phyloP scores from a whole-genome alignment of 2,113 vertebrate genomes.

The Catagonus wagneri region DNA sequence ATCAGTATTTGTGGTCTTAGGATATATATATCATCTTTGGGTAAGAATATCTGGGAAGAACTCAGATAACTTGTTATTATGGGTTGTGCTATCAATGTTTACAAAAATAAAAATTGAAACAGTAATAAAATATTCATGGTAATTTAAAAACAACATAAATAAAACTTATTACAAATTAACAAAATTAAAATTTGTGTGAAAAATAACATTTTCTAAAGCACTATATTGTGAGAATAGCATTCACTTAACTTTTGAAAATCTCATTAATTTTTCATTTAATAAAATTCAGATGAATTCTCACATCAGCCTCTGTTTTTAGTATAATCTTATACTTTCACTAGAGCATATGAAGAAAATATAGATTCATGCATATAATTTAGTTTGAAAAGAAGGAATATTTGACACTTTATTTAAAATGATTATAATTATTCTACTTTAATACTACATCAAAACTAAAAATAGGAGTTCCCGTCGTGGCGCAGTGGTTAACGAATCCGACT shows the following conservation, averaged over 20 bases:
- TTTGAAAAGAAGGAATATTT: neutral
- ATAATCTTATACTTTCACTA: neutral
- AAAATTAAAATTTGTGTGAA: neutral
- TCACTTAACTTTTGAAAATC: neutral
- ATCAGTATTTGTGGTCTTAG: neutral
- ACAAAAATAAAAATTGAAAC: neutral
- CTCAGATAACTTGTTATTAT: neutral
- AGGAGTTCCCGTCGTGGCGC: too few species aligned
- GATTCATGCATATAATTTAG: neutral
- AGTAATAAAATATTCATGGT: neutral
- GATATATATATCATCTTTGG: neutral
- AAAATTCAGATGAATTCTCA: neutral
- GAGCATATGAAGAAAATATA: neutral
- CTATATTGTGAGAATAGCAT: neutral
- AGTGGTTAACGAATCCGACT: too few species aligned
- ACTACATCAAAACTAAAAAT: neutral
- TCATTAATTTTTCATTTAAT: neutral
- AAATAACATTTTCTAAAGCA: neutral
- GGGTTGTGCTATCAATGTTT: neutral
- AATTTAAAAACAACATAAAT: neutral
- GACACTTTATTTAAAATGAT: neutral
- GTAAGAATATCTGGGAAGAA: neutral
- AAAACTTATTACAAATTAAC: neutral
- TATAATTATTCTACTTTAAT: neutral
- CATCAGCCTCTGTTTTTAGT: neutral